Evolutionary conservation across 2,797 vertebrate genomes (phyloP), one percentile per base, ranked within the genome.

Genomic region (Leuciscus waleckii): DNA sequence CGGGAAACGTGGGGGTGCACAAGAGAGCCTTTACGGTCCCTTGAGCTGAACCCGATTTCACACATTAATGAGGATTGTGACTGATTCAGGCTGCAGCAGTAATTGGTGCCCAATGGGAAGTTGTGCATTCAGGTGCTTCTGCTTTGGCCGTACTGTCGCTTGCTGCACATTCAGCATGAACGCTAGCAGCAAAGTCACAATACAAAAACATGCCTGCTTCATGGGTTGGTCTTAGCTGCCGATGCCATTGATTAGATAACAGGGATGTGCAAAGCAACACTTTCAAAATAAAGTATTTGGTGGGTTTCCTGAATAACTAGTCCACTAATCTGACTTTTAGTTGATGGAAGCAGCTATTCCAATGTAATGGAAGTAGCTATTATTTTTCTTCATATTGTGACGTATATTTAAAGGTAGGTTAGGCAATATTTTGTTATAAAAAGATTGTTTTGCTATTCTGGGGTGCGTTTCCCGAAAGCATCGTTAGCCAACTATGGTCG

Each of bases 21-120:
- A 75, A 56, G 84, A 73, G 78, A 63, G 73, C 76, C 35, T 77
- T 81, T 85, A 23, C 49, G 56, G 67, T 88, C 86, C 87, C 86
- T 82, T 5, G 84, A 87, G 86, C 74, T 71, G 58, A 80, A 88
- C 82, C 85, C 77, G 81, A 87, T 87, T 88, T 88, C 75, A 88
- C 84, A 87, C 74, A 87, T 75, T 88, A 90, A 86, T 86, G 87
- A 90, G 85, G 84, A 51, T 85, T 76, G 83, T 80, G 79, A 88
- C 77, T 88, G 81, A 81, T 86, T 88, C 71, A 77, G 81, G 73
- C 84, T 89, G 70, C 76, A 81, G 70, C 75, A 75, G 74, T 89
- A 89, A 90, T 90, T 86, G 86, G 79, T 65, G 78, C 87, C 89
- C 86, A 41, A 56, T 75, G 81, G 82, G 87, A 84, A 69, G 63